A percentile compares a stretch with the other conserved stretches of the same genome.
These are phyloP conservation scores for Wasmannia auropunctata DNA, from an alignment of 1,140 invertebrate species.

Conservation along the genomic window DNA sequence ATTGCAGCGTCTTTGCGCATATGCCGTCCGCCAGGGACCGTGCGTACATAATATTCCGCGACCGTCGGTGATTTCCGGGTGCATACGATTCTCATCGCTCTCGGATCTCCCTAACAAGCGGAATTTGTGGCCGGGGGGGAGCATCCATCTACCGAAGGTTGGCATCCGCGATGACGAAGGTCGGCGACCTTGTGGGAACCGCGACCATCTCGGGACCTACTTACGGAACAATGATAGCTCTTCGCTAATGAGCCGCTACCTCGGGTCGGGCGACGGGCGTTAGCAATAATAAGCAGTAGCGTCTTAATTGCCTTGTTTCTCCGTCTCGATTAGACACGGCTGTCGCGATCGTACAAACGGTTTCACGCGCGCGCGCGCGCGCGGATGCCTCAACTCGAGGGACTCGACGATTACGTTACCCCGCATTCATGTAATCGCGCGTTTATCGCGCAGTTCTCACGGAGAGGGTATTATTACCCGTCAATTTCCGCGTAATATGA, in stretches of 20 bases:
- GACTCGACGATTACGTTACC: not conserved
- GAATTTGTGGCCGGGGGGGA: conserved; percentile 22
- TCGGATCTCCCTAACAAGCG: conserved; percentile 17
- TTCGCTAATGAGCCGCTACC: not conserved
- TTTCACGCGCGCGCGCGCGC: too few species aligned
- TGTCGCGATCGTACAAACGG: not conserved
- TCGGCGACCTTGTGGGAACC: conserved; percentile 20
- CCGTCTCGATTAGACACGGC: not conserved
- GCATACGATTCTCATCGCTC: conserved; percentile 42
- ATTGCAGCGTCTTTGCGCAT: conserved; percentile 17
- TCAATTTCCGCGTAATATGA: not conserved
- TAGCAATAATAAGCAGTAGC: not conserved
- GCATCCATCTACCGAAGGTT: conserved; percentile 1
- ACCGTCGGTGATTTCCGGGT: conserved; percentile 15
- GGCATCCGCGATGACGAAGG: conserved; percentile 20
- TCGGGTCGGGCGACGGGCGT: not conserved
- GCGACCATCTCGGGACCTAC: not conserved
- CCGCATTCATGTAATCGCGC: conserved; percentile 22
- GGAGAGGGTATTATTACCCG: not conserved
- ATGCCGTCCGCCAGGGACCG: not conserved
- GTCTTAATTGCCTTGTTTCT: conserved; percentile 31
- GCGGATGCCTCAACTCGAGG: not conserved
- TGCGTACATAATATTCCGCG: conserved; percentile 6
- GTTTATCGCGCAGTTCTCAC: conserved; percentile 31
- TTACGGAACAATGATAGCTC: conserved; percentile 11